Evolutionary conservation across 2,888 invertebrate genomes (phyloP).

Genomic region (Cephus nigrinus): DNA sequence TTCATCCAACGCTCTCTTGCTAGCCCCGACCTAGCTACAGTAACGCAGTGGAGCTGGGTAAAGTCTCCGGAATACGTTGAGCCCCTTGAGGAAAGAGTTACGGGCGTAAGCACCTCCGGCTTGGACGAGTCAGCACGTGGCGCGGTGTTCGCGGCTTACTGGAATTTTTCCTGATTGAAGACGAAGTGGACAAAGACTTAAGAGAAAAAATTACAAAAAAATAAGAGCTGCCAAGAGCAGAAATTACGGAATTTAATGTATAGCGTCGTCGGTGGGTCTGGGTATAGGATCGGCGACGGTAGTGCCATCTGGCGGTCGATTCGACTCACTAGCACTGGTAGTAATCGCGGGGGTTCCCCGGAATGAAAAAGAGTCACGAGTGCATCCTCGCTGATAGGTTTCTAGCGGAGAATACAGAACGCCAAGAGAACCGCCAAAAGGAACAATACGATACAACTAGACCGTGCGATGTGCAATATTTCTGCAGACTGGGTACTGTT

Average conservation of each 20-base stretch:
- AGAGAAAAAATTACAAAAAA: no score
- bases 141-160: neutral
- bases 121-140: conserved; percentile 5
- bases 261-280: no score
- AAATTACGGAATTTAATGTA: no score
- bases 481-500: conserved; percentile 20
- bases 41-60: no score
- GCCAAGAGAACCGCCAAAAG: conserved; percentile 4
- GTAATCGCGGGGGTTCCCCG: conserved; percentile 1
- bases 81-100: no score
- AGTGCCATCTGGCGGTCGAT: no score
- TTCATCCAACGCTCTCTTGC: conserved; percentile 6
- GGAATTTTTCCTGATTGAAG: no score
- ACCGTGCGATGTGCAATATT: conserved; percentile 51
- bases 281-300: no score
- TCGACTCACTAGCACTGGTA: neutral
- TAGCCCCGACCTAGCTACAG: neutral
- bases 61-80: no score
- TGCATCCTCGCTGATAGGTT: neutral
- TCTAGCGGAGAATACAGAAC: neutral
- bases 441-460: conserved; percentile 48
- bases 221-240: no score
- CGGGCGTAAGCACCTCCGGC: neutral
- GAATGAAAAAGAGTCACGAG: neutral
- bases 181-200: no score